These are phyloP conservation scores for Limnephilus marmoratus DNA, from an alignment of 2,888 invertebrate species.

Conservation along the genomic window DNA sequence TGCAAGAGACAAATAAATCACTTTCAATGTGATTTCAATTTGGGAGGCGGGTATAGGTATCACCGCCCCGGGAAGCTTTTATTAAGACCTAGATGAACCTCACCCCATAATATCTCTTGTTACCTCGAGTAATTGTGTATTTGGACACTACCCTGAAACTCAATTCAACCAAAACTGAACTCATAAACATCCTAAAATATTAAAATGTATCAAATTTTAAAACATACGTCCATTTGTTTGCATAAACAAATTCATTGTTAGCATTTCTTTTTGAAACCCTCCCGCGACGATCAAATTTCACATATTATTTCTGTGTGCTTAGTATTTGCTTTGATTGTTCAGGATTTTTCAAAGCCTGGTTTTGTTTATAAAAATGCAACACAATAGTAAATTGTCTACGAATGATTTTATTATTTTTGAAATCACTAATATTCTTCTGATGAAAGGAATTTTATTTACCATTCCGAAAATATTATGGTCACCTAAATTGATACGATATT, in stretches of 20 bases:
- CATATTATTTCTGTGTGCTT: not conserved
- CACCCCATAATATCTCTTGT: too few species aligned
- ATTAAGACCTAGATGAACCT: too few species aligned
- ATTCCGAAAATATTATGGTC: too few species aligned
- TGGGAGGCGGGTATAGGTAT: too few species aligned
- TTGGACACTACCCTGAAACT: not conserved
- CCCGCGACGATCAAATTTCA: not conserved
- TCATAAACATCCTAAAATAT: not conserved
- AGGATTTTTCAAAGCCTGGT: not conserved
- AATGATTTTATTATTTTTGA: not conserved
- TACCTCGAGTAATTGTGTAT: too few species aligned
- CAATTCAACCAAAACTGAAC: not conserved
- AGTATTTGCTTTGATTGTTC: not conserved
- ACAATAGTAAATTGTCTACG: not conserved
- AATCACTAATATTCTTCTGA: not conserved
- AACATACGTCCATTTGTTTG: not conserved
- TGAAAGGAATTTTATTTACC: not conserved
- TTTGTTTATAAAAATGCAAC: not conserved
- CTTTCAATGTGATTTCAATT: too few species aligned
- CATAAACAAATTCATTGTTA: not conserved
- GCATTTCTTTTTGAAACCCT: not conserved
- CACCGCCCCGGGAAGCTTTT: too few species aligned
- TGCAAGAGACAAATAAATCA: too few species aligned
- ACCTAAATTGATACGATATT: too few species aligned
- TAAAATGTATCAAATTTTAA: not conserved